Percentiles rank a stretch among this genome's conserved stretches.
These are phyloP conservation scores for Sepiola atlantica DNA, from an alignment of 2,888 invertebrate species.

Conservation along the genomic window DNA sequence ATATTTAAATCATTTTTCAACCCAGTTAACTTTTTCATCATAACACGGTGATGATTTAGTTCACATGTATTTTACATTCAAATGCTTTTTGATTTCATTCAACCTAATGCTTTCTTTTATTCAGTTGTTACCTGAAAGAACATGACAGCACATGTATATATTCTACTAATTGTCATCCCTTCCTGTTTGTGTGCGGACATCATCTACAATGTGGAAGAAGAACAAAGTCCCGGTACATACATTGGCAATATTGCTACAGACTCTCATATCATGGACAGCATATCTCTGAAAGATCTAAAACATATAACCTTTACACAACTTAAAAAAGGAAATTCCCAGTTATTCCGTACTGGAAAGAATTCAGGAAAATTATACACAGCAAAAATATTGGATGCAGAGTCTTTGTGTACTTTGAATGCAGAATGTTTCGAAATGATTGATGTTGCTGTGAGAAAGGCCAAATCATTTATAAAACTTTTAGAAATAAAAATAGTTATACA, in stretches of 20 bases:
- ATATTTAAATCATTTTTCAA: too few species aligned
- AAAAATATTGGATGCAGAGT: not conserved
- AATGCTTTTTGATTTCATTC: too few species aligned
- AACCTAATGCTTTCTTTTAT: too few species aligned
- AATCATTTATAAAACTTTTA: not conserved
- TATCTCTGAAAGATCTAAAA: not conserved
- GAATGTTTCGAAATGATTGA: not conserved
- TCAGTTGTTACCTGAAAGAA: too few species aligned
- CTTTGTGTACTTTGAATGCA: not conserved
- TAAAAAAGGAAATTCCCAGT: not conserved
- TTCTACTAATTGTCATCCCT: too few species aligned
- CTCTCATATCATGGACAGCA: not conserved
- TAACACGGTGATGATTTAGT: too few species aligned
- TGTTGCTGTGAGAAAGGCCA: not conserved
- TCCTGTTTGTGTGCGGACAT: not conserved
- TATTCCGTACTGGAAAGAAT: not conserved
- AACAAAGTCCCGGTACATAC: not conserved
- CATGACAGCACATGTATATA: too few species aligned
- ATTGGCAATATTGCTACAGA: not conserved
- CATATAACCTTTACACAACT: not conserved
- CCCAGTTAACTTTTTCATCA: too few species aligned
- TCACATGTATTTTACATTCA: too few species aligned
- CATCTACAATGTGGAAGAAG: not conserved
- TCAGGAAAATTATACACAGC: not conserved
- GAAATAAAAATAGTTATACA: not conserved